Conservation (phyloP, 2,113 vertebrate species). For the Dromaius novaehollandiae region DNA sequence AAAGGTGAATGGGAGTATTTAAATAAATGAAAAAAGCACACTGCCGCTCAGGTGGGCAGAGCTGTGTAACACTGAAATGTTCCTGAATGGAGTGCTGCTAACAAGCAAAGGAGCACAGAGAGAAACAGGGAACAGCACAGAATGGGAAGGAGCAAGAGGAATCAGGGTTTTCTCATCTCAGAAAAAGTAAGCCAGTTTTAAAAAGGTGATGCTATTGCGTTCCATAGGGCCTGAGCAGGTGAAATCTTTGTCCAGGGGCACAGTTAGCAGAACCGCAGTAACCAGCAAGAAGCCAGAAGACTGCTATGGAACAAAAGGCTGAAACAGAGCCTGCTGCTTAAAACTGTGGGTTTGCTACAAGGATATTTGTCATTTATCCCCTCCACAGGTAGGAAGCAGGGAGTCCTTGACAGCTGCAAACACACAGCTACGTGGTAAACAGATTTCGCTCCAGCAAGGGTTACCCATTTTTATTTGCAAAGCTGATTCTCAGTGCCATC, state of each 20-base stretch:
- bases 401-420: neutral
- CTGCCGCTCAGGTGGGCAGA: conserved; percentile 6
- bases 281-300: neutral
- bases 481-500: neutral
- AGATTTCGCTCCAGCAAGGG: neutral
- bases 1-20: neutral
- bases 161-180: neutral
- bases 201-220: neutral
- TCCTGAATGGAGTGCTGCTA: neutral
- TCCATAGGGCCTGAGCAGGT: neutral
- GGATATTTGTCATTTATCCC: neutral
- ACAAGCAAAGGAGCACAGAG: neutral
- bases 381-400: neutral
- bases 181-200: conserved; percentile 18
- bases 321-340: neutral
- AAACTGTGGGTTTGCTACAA: neutral
- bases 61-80: neutral
- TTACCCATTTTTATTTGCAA: conserved; percentile 13
- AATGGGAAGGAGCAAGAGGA: neutral
- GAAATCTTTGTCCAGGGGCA: neutral
- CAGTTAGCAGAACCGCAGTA: neutral
- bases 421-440: neutral
- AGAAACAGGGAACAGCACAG: neutral
- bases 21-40: conserved; percentile 1
- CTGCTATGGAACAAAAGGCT: neutral